These are phyloP conservation scores for Diplodus sargus DNA, from an alignment of 2,797 vertebrate species.

Conservation along the genomic window DNA sequence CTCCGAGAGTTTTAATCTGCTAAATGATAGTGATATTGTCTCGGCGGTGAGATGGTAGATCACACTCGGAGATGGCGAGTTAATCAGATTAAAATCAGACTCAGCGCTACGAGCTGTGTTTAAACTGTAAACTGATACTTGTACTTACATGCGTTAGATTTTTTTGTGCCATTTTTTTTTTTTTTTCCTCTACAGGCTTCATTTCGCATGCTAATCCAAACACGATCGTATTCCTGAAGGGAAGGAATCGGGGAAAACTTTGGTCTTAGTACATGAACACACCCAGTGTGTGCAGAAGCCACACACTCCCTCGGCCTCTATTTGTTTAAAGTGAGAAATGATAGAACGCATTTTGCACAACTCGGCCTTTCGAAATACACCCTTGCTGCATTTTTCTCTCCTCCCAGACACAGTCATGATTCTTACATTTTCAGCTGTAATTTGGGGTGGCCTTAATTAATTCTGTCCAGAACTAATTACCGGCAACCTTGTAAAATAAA, in stretches of 20 bases:
- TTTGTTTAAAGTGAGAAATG: constrained; percentile 68
- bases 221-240: constrained; percentile 54
- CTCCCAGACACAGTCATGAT: constrained; percentile 48
- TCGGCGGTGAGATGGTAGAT: constrained; percentile 34
- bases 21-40: constrained; percentile 56
- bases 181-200: constrained; percentile 32
- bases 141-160: constrained; percentile 60
- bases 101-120: constrained; percentile 53
- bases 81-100: constrained; percentile 71
- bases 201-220: constrained; percentile 69
- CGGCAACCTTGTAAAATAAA: constrained; percentile 82
- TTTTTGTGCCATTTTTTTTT: constrained; percentile 27
- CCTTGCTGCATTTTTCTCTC: constrained; percentile 41
- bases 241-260: constrained; percentile 57
- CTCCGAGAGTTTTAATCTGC: constrained; percentile 55
- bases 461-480: constrained; percentile 81
- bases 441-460: constrained; percentile 75
- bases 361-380: constrained; percentile 52
- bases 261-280: constrained; percentile 55
- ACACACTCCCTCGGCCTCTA: constrained; percentile 64
- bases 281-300: constrained; percentile 63
- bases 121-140: constrained; percentile 66
- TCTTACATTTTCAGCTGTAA: constrained; percentile 68
- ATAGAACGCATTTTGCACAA: constrained; percentile 64
- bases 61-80: constrained; percentile 52